Percentiles rank a stretch among this genome's conserved stretches.
Conservation (phyloP, 2,888 invertebrate species). For the Thecophora atra region DNA sequence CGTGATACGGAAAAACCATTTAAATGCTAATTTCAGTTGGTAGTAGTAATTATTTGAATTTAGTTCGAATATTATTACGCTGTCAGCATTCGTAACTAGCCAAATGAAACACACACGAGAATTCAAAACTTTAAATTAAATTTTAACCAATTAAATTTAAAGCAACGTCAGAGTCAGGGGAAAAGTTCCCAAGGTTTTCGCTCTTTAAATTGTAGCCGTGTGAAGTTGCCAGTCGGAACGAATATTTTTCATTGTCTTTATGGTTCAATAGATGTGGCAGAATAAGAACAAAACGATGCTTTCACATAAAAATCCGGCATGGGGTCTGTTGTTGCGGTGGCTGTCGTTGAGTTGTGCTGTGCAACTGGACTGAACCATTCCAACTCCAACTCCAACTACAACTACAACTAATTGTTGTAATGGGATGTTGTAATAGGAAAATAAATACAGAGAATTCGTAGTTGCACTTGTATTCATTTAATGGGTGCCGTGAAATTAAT, state of each 20-base stretch:
- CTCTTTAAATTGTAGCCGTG: too few species aligned
- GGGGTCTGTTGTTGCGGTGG: too few species aligned
- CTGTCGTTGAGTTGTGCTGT: too few species aligned
- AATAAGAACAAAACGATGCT: too few species aligned
- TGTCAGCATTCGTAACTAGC: too few species aligned
- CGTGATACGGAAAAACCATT: background rate
- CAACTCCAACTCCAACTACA: background rate
- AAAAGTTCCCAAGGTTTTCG: too few species aligned
- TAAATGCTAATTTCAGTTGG: background rate
- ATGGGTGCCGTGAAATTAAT: constrained; percentile 26
- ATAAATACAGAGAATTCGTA: background rate
- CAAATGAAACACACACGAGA: too few species aligned
- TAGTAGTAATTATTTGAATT: background rate
- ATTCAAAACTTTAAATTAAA: too few species aligned
- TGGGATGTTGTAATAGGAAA: constrained; percentile 6
- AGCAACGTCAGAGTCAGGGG: background rate
- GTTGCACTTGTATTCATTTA: background rate
- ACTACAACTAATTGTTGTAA: background rate
- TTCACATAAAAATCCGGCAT: background rate
- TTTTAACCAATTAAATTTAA: background rate
- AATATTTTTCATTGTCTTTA: too few species aligned
- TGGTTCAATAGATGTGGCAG: too few species aligned
- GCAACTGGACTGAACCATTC: background rate
- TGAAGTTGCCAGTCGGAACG: too few species aligned
- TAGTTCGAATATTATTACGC: too few species aligned